Evolutionary conservation across 2,113 vertebrate species (phyloP).

Genomic region (Eubucco bourcierii): DNA sequence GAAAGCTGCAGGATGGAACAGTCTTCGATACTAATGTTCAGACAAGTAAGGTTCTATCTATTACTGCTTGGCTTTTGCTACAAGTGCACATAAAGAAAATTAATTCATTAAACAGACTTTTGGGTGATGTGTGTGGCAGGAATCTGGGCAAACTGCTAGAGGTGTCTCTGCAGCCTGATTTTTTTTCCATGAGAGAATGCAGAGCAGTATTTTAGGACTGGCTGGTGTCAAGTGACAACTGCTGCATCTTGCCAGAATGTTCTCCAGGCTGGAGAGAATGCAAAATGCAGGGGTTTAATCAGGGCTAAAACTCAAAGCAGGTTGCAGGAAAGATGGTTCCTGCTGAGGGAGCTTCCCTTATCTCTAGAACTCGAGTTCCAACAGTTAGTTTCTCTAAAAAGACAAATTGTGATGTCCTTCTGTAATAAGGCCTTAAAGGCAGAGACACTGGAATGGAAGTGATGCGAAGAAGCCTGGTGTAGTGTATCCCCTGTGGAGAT

Average conservation of each 20-base stretch:
- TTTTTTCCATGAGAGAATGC: not conserved
- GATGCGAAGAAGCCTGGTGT: not conserved
- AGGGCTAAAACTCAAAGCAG: not conserved
- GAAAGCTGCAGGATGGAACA: constrained; percentile 90
- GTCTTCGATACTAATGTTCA: constrained; percentile 95
- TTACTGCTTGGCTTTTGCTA: not conserved
- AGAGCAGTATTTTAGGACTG: not conserved
- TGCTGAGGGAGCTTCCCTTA: not conserved
- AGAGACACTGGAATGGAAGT: not conserved
- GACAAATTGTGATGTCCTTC: rapidly evolving
- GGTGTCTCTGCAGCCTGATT: not conserved
- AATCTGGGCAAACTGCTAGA: not conserved
- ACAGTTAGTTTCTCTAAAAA: not conserved
- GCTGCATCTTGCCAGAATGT: not conserved
- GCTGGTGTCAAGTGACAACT: not conserved
- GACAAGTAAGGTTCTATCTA: constrained; percentile 68
- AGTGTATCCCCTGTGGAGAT: rapidly evolving
- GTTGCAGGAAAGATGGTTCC: rapidly evolving
- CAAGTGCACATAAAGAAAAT: rapidly evolving
- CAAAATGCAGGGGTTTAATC: not conserved
- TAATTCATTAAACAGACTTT: not conserved
- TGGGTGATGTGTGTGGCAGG: rapidly evolving
- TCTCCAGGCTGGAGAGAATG: not conserved
- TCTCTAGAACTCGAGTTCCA: rapidly evolving
- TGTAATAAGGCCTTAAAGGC: rapidly evolving